Conservation (phyloP, 1,140 invertebrate species). For the Pantala flavescens region DNA sequence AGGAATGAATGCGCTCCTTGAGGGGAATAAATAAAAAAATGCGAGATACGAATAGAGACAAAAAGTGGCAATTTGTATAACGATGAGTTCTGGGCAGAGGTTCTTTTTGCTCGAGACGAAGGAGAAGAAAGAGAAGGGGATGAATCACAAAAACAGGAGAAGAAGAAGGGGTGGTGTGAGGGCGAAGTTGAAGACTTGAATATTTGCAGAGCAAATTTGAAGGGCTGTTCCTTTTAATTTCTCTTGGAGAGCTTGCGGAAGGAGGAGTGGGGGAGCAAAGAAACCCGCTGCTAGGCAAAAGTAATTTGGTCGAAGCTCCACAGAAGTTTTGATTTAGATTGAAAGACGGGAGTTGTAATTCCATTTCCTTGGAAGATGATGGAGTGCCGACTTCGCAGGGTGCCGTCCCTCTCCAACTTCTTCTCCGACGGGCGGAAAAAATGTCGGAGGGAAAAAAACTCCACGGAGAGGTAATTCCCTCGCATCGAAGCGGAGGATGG, state of each 20-base stretch:
- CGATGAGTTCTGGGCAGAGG: not conserved
- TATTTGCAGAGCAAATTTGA: conserved; percentile 2
- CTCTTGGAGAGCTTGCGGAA: not conserved
- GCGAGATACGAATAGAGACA: not conserved
- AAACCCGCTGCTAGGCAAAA: conserved; percentile 12
- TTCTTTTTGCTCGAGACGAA: too few relatives aligned
- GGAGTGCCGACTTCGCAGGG: conserved; percentile 8
- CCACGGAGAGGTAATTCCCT: not conserved
- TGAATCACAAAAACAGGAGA: too few relatives aligned
- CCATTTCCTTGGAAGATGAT: conserved; percentile 9
- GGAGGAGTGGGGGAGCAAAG: conserved; percentile 3
- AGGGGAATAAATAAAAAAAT: not conserved
- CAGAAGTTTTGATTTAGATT: conserved; percentile 16
- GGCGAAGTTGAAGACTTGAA: not conserved
- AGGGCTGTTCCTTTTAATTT: not conserved
- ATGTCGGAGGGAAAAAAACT: not conserved
- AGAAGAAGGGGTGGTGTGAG: not conserved
- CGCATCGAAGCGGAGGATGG: not conserved
- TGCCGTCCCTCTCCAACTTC: not conserved
- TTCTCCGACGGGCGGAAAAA: not conserved
- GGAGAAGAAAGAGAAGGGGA: not conserved
- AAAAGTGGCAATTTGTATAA: conserved; percentile 8
- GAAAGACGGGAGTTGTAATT: conserved; percentile 15
- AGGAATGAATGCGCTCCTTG: not conserved
- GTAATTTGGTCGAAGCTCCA: conserved; percentile 11